These are phyloP conservation scores for Sciurus carolinensis DNA, from an alignment of 2,797 vertebrate species.

Conservation along the genomic window DNA sequence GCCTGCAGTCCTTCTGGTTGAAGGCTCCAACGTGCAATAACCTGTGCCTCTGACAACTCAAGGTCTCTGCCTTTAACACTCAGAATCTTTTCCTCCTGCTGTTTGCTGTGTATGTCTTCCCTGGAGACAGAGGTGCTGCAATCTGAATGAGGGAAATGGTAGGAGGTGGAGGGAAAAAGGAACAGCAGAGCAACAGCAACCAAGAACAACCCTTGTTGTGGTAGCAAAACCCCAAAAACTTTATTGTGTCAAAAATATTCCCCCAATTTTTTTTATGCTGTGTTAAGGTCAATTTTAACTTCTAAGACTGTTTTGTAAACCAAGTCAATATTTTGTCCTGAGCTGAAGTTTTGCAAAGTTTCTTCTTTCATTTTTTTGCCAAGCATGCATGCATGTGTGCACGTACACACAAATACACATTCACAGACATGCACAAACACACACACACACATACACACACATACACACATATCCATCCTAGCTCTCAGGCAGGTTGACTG, in stretches of 20 bases:
- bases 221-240: background rate
- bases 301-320: background rate
- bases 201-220: accelerated
- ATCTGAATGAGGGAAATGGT: background rate
- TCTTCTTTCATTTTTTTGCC: background rate
- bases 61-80: background rate
- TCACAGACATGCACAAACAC: too few species aligned
- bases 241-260: too few species aligned
- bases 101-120: background rate
- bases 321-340: background rate
- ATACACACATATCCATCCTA: background rate
- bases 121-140: background rate
- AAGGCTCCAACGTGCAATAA: background rate
- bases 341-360: background rate
- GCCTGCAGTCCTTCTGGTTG: background rate
- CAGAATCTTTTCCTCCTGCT: background rate
- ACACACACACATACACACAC: background rate
- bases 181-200: background rate
- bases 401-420: too few species aligned
- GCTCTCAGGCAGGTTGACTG: background rate
- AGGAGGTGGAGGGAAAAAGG: background rate
- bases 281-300: background rate
- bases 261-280: background rate
- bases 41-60: background rate
- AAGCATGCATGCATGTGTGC: background rate